phyloP scores from a whole-genome alignment of 2,113 vertebrate species.

The Misgurnus mizolepis region DNA sequence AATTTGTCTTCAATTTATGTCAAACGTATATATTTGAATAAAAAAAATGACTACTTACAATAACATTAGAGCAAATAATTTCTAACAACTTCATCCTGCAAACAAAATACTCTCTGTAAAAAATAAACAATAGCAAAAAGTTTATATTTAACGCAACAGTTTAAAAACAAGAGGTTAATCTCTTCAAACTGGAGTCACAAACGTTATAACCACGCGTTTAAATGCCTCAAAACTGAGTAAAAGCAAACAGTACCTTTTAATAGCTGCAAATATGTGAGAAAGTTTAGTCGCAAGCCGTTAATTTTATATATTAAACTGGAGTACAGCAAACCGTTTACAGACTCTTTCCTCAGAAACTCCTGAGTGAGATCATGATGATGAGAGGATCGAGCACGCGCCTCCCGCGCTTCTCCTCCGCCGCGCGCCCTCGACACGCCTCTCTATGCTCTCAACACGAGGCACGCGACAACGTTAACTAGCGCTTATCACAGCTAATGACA shows the following conservation, averaged over 20 bases:
- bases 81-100: conserved; percentile 67
- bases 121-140: neutral
- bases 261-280: neutral
- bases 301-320: neutral
- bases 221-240: neutral
- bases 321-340: neutral
- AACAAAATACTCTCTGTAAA: conserved; percentile 19
- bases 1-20: conserved; percentile 11
- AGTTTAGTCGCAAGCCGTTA: neutral
- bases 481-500: no score
- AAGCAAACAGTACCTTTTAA: neutral
- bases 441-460: no score
- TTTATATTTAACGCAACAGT: neutral
- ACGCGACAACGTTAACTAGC: no score
- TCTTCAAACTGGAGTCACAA: neutral
- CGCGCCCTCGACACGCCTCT: conserved; percentile 9
- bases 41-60: conserved; percentile 66
- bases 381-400: conserved; percentile 10
- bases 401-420: neutral
- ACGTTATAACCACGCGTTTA: neutral
- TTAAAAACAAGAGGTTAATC: neutral
- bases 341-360: conserved; percentile 16
- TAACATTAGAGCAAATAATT: conserved; percentile 55
- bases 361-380: conserved; percentile 6
- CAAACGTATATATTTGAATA: neutral